Percentiles rank a stretch among this genome's conserved stretches.
Conservation (phyloP, 2,113 vertebrate species). For the Cryptomyrus ogoouensis region DNA sequence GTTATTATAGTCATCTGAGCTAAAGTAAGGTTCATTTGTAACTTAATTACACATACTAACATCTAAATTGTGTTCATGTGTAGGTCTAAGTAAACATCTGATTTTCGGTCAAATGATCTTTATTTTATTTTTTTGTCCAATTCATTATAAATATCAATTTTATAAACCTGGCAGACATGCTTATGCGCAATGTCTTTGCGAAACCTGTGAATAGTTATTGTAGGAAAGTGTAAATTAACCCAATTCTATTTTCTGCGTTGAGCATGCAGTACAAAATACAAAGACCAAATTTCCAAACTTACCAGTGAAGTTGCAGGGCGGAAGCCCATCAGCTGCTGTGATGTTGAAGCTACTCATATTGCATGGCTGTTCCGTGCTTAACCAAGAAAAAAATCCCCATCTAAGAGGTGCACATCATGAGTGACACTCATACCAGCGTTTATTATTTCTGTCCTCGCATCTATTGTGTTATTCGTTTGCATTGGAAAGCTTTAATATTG, state of each 20-base stretch:
- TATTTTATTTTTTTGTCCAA: neutral
- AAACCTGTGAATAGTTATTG: neutral
- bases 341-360: slow-evolving; percentile 44
- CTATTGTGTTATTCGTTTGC: neutral
- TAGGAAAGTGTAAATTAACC: neutral
- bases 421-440: neutral
- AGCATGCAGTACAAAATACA: neutral
- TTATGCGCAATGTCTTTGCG: neutral
- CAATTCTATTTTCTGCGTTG: neutral
- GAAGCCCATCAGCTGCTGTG: slow-evolving; percentile 38
- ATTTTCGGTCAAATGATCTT: neutral
- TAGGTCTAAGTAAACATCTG: neutral
- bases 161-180: neutral
- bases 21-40: neutral
- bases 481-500: neutral
- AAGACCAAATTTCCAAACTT: slow-evolving; percentile 19
- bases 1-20: neutral
- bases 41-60: neutral
- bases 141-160: neutral
- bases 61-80: neutral
- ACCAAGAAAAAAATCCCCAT: slow-evolving; percentile 19
- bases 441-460: slow-evolving; percentile 6
- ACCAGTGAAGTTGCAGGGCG: slow-evolving; percentile 44
- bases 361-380: slow-evolving; percentile 35
- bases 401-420: neutral